Conservation (phyloP, 2,113 vertebrate species). For the Hippocampus zosterae region DNA sequence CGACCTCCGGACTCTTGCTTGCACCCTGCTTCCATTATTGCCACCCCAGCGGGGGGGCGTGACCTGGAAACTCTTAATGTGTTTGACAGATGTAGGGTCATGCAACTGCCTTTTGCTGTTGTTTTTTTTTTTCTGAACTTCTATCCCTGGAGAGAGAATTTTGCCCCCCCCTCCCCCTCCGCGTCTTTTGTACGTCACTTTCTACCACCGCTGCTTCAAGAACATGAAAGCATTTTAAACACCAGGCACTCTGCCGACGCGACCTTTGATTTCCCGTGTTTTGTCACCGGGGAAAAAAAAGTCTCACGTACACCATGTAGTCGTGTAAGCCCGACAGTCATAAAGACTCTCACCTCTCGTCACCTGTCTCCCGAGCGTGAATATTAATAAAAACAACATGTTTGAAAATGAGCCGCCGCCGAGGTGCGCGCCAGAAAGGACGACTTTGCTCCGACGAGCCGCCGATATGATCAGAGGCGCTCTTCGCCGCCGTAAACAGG, state of each 20-base stretch:
- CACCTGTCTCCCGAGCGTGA: conserved; percentile 58
- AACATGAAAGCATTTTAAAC: conserved; percentile 48
- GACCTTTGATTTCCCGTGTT: conserved; percentile 60
- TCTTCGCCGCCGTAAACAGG: conserved; percentile 72
- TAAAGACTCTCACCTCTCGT: conserved; percentile 51
- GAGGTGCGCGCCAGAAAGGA: conserved; percentile 41
- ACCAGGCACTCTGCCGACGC: conserved; percentile 35
- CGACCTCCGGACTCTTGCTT: conserved; percentile 48
- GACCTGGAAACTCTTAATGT: conserved; percentile 52
- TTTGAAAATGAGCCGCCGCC: conserved; percentile 53
- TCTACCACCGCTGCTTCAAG: too few relatives aligned
- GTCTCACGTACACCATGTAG: conserved; percentile 22
- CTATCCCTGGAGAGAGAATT: too few relatives aligned
- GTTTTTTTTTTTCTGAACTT: conserved; percentile 11
- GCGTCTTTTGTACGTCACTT: too few relatives aligned
- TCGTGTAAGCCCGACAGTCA: conserved; percentile 48
- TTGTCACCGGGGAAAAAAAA: conserved; percentile 39
- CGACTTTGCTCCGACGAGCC: conserved; percentile 45
- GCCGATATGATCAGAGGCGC: conserved; percentile 66
- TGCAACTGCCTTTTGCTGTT: not conserved
- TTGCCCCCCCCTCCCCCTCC: too few relatives aligned
- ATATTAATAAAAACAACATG: conserved; percentile 70
- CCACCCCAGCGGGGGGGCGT: conserved; percentile 46
- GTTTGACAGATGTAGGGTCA: conserved; percentile 51
- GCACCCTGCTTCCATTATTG: conserved; percentile 48